Evolutionary conservation across 2,888 invertebrate genomes (phyloP).

Genomic region (Acronicta alni): DNA sequence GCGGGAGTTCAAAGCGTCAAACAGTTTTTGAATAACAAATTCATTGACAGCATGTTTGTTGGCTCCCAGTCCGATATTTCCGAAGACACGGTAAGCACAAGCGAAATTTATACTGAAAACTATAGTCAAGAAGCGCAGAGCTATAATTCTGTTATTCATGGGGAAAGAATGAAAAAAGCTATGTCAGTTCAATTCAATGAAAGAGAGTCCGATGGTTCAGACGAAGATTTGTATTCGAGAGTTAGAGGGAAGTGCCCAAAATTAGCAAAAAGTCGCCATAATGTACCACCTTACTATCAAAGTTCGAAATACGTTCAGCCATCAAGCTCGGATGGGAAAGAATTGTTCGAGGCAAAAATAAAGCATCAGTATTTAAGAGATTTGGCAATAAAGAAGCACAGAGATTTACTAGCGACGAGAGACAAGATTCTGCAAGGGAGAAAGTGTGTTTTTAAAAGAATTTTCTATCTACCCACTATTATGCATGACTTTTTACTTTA

Average conservation of each 20-base stretch:
- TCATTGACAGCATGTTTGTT: constrained; percentile 65
- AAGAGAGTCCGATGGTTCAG: constrained; percentile 69
- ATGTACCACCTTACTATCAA: constrained; percentile 79
- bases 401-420: constrained; percentile 86
- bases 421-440: constrained; percentile 90
- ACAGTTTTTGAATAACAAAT: constrained; percentile 77
- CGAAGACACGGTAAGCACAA: constrained; percentile 63
- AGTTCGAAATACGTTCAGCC: constrained; percentile 80
- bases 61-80: constrained; percentile 75
- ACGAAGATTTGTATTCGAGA: constrained; percentile 69
- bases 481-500: constrained; percentile 1
- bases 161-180: constrained; percentile 63
- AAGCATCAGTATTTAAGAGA: constrained; percentile 81
- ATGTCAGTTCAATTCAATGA: constrained; percentile 76
- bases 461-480: constrained; percentile 1
- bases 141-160: constrained; percentile 80
- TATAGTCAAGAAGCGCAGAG: constrained; percentile 67
- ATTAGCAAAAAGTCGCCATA: constrained; percentile 76
- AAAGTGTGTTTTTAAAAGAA: constrained; percentile 80
- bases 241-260: constrained; percentile 78
- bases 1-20: constrained; percentile 81
- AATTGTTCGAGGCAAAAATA: constrained; percentile 72
- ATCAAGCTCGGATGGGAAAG: constrained; percentile 57
- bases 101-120: constrained; percentile 54
- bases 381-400: constrained; percentile 88